Conservation (phyloP, 1,140 invertebrate species). For the Lycorma delicatula region DNA sequence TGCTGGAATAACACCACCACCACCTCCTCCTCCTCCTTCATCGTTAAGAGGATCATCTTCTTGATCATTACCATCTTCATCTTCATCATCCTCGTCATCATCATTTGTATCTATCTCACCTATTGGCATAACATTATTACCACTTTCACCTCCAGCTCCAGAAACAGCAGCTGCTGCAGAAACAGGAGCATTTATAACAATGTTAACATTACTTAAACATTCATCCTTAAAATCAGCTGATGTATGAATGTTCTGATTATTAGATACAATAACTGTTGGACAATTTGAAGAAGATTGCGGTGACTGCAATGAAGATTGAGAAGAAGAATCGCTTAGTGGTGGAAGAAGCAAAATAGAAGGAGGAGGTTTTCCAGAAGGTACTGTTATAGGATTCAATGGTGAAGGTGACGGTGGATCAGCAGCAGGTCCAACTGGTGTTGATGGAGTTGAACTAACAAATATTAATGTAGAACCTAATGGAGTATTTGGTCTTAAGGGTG, state of each 20-base stretch:
- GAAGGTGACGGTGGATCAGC: constrained; percentile 8
- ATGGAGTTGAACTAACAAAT: background rate
- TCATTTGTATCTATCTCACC: constrained; percentile 6
- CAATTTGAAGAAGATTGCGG: constrained; percentile 1
- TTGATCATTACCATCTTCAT: background rate
- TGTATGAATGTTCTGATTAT: constrained; percentile 4
- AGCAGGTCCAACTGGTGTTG: constrained; percentile 3
- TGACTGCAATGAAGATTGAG: background rate
- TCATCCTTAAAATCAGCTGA: constrained; percentile 7
- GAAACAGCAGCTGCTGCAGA: background rate
- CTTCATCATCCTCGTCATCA: constrained; percentile 12
- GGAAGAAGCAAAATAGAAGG: constrained; percentile 26
- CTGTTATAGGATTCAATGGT: constrained; percentile 15
- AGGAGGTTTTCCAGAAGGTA: constrained; percentile 20
- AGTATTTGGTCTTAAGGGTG: background rate
- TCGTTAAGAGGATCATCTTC: constrained; percentile 4
- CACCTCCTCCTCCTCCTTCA: constrained; percentile 8
- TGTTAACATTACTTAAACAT: constrained; percentile 9
- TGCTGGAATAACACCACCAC: background rate
- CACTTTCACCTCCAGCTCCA: constrained; percentile 5
- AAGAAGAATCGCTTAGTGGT: constrained; percentile 1
- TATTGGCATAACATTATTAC: background rate
- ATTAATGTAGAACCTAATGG: constrained; percentile 12
- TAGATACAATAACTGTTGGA: constrained; percentile 6
- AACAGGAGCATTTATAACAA: constrained; percentile 19